Evolutionary conservation across 1,140 invertebrate genomes (phyloP).

Genomic region (Amyelois transitella): DNA sequence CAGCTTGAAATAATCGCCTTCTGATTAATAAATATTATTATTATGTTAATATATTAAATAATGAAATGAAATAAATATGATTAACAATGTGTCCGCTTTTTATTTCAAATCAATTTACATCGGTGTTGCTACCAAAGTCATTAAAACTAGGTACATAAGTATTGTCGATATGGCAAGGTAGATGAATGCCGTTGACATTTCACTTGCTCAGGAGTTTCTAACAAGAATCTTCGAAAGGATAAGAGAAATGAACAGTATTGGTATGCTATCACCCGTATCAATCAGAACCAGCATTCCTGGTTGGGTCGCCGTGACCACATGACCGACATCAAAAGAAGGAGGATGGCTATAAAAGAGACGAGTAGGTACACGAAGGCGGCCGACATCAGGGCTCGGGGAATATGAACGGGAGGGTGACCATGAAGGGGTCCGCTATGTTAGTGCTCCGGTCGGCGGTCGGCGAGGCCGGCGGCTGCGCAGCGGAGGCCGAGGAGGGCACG

Average conservation of each 20-base stretch:
- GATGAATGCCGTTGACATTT: constrained; percentile 1
- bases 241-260: background rate
- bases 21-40: constrained; percentile 52
- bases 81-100: constrained; percentile 44
- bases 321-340: constrained; percentile 19
- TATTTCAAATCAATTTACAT: constrained; percentile 20
- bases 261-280: background rate
- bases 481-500: constrained; percentile 18
- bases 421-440: constrained; percentile 48
- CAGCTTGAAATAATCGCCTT: constrained; percentile 53
- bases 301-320: background rate
- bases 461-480: constrained; percentile 12
- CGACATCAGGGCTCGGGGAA: constrained; percentile 35
- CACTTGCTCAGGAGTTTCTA: background rate
- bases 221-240: background rate
- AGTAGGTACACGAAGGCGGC: constrained; percentile 23
- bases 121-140: constrained; percentile 10
- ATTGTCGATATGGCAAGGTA: background rate
- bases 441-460: constrained; percentile 38
- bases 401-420: constrained; percentile 37
- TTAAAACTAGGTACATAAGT: background rate
- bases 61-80: constrained; percentile 59
- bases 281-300: background rate
- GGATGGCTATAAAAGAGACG: constrained; percentile 12
- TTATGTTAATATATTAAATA: constrained; percentile 61